Percentiles rank a stretch among this genome's conserved stretches.
Evolutionary conservation across 2,113 vertebrate genomes (phyloP).

Genomic region (Bubalus kerabau): DNA sequence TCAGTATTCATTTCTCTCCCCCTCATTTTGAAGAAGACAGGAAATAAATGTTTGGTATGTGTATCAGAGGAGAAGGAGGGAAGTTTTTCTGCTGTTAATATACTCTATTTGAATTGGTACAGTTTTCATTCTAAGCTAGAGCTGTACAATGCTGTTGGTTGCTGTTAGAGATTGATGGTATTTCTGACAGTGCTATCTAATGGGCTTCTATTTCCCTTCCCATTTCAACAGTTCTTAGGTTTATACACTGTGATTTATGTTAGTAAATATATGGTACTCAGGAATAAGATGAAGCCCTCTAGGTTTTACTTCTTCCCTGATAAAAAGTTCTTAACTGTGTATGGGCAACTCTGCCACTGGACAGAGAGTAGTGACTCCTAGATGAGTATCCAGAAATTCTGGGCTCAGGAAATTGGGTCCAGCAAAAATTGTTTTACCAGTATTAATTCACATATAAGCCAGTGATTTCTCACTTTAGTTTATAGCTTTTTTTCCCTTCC

Average conservation of each 20-base stretch:
- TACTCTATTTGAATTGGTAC: neutral
- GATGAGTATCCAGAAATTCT: neutral
- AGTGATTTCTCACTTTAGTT: neutral
- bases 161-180: neutral
- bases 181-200: neutral
- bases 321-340: conserved; percentile 15
- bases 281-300: neutral
- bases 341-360: neutral
- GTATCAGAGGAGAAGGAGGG: neutral
- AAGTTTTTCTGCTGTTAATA: neutral
- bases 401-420: neutral
- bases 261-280: neutral
- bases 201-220: neutral
- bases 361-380: neutral
- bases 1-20: neutral
- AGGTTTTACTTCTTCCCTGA: neutral
- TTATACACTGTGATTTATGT: neutral
- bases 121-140: conserved; percentile 12
- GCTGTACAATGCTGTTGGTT: neutral
- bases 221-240: neutral
- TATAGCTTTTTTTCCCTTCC: neutral
- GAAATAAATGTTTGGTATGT: conserved; percentile 13
- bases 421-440: neutral
- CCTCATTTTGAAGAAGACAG: neutral
- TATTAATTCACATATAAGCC: neutral